phyloP scores from a whole-genome alignment of 2,797 vertebrate genomes.

The Aphelocoma californica region DNA sequence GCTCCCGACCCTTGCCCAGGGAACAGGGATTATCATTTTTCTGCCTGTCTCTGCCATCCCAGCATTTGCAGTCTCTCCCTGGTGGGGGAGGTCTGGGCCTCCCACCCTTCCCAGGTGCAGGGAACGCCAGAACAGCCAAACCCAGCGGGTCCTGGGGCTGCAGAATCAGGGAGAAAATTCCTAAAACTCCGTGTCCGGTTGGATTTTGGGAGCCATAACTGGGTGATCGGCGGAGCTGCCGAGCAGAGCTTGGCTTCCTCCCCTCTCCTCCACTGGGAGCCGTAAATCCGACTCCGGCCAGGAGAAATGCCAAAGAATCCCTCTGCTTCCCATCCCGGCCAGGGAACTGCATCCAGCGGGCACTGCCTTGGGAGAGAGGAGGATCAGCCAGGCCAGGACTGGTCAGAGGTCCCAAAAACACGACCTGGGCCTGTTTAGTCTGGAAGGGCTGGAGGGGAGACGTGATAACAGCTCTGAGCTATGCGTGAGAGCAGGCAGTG shows the following conservation, averaged over 20 bases:
- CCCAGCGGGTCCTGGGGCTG: rapidly evolving
- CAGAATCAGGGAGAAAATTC: neutral
- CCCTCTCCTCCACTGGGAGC: neutral
- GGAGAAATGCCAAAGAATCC: neutral
- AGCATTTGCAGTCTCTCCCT: neutral
- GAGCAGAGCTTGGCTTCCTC: neutral
- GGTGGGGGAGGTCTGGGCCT: neutral
- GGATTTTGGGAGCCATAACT: neutral
- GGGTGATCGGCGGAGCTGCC: neutral
- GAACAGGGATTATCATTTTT: neutral
- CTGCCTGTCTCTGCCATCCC: neutral
- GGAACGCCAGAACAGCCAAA: neutral
- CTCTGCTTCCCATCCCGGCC: rapidly evolving
- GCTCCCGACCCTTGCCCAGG: neutral
- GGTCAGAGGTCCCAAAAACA: neutral
- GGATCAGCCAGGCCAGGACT: neutral
- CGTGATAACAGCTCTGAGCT: neutral
- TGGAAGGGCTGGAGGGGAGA: neutral
- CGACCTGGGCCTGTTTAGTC: constrained; percentile 33
- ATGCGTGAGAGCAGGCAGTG: neutral
- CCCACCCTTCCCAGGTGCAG: neutral
- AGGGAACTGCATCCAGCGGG: neutral
- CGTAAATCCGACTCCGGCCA: neutral
- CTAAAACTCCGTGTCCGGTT: neutral
- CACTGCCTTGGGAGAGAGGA: neutral